phyloP scores from a whole-genome alignment of 2,797 vertebrate species.

The Euphonia xanthogaster region DNA sequence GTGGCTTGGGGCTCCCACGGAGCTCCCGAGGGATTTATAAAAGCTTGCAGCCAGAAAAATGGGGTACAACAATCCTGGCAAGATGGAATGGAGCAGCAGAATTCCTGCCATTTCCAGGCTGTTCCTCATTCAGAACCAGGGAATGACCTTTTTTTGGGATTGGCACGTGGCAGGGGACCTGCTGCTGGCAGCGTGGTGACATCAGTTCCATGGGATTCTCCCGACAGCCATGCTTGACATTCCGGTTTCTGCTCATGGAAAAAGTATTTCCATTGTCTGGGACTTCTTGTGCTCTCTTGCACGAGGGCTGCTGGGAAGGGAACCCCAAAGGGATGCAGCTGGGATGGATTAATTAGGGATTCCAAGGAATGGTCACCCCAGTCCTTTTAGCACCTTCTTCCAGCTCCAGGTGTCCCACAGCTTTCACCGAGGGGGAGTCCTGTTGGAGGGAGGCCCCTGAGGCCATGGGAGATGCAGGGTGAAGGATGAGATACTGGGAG shows the following conservation, averaged over 20 bases:
- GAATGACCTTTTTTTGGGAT: not conserved
- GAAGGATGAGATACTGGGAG: not conserved
- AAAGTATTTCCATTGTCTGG: constrained; percentile 57
- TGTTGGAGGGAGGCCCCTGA: not conserved
- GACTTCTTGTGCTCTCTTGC: not conserved
- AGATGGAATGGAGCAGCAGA: fast-evolving
- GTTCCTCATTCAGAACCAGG: not conserved
- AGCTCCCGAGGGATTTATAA: not conserved
- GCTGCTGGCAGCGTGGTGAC: not conserved
- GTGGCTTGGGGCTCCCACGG: fast-evolving
- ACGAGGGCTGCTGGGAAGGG: not conserved
- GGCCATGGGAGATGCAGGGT: not conserved
- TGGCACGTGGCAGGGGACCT: not conserved
- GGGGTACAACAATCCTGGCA: not conserved
- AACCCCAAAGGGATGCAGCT: constrained; percentile 24
- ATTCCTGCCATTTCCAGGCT: not conserved
- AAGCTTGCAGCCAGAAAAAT: not conserved
- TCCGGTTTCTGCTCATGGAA: not conserved
- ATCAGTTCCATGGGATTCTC: not conserved
- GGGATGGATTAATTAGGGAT: not conserved
- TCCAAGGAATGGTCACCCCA: not conserved
- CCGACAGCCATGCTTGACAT: not conserved
- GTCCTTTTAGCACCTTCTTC: not conserved
- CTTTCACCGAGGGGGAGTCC: no score
- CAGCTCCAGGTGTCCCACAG: not conserved